Evolutionary conservation across 2,888 invertebrate species (phyloP).

Genomic region (Orchestes rusci): DNA sequence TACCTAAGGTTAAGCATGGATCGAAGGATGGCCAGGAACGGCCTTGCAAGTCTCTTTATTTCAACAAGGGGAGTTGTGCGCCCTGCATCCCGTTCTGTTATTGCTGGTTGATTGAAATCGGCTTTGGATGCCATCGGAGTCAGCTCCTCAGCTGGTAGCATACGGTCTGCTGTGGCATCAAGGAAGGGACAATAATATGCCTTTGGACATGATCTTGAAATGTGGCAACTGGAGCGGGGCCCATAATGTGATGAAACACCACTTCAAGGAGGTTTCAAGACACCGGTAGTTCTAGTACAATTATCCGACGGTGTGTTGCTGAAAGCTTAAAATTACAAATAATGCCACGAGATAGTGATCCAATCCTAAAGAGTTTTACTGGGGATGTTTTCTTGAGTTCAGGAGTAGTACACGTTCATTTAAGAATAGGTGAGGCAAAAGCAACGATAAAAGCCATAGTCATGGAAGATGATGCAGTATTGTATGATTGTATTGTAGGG

Average conservation of each 20-base stretch:
- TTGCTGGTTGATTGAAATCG: conserved; percentile 16
- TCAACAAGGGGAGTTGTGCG: conserved; percentile 6
- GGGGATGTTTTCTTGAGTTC: no score
- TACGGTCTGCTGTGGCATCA: conserved; percentile 15
- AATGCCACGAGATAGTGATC: no score
- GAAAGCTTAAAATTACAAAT: no score
- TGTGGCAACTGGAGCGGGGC: no score
- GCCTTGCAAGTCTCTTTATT: conserved; percentile 10
- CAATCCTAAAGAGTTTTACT: no score
- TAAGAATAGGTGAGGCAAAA: no score
- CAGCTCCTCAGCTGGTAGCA: conserved; percentile 6
- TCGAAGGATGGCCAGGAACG: not conserved
- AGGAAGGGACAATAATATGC: conserved; percentile 8
- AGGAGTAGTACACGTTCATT: no score
- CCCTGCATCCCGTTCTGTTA: conserved; percentile 9
- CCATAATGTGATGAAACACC: conserved; percentile 5
- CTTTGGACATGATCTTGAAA: conserved; percentile 10
- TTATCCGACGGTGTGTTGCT: no score
- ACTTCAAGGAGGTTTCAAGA: conserved; percentile 2
- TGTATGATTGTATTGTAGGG: no score
- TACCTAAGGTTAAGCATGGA: not conserved
- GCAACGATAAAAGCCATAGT: no score
- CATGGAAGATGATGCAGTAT: no score
- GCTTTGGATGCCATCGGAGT: conserved; percentile 10
- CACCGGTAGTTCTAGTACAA: no score